phyloP scores from a whole-genome alignment of 2,113 vertebrate genomes.

The Sterna hirundo region DNA sequence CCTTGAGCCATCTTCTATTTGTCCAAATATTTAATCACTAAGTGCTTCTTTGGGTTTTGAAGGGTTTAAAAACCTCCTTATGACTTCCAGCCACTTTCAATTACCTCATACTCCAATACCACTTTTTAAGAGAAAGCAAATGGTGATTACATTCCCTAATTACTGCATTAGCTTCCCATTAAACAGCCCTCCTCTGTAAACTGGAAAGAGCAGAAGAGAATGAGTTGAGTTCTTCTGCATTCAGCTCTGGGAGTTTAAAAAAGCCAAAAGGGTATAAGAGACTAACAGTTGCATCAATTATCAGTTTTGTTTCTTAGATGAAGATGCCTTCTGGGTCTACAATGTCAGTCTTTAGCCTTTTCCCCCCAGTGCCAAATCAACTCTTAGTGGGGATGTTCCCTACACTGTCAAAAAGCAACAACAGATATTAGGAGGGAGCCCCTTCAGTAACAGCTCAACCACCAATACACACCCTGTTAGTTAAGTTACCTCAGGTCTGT shows the following conservation, averaged over 20 bases:
- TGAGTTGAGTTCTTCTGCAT: background rate
- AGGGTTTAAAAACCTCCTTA: background rate
- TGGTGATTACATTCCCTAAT: background rate
- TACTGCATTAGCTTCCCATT: background rate
- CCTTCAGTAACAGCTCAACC: background rate
- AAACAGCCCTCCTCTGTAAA: background rate
- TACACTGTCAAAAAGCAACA: background rate
- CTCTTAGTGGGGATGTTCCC: background rate
- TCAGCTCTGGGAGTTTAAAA: background rate
- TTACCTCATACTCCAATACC: background rate
- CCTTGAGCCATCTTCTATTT: background rate
- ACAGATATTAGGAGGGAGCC: background rate
- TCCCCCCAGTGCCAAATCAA: background rate
- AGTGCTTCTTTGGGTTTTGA: background rate
- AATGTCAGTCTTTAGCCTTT: background rate
- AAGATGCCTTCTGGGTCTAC: background rate
- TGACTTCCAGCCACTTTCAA: background rate
- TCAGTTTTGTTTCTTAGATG: background rate
- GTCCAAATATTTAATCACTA: background rate
- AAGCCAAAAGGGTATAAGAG: background rate
- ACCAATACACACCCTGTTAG: background rate
- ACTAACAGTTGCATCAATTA: background rate
- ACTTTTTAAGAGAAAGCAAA: background rate
- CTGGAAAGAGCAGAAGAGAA: background rate
- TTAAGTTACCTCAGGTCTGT: slow-evolving; percentile 90